Base-by-base conservation (phyloP, 2,113 vertebrate species). In the Lasiurus cinereus region DNA sequence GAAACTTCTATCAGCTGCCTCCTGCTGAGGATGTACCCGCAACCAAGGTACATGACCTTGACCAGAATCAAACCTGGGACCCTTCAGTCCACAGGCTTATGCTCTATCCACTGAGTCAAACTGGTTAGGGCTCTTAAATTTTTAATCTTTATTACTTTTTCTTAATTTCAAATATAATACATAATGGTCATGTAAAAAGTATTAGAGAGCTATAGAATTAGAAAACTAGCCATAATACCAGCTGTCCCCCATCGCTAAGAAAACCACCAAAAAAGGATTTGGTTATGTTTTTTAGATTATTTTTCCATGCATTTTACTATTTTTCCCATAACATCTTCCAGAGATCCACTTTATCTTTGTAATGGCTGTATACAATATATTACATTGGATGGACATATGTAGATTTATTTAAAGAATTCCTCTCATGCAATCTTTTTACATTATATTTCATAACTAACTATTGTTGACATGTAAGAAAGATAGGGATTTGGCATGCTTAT, bases 121-220 rank as follows among this genome's bases (percentile, higher is more conserved):
- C 39, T 39, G 5, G 5, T 39, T 39, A 39, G 39, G 39, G 39
- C 39, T 39, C 39, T 80, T 74, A 46, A 15, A 59, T 67, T 69
- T 93, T 96, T 72, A 66, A 9, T 33, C 8, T 64, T 82, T 18
- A 22, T 69, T 94, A 5, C 14, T 91, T 85, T 72, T 85, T 52
- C 46, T 88, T 8, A 74, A 66, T 87, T 92, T 94, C 11, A 74
- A 76, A 70, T 56, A 48, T 74, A 83, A 83, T 74, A 54, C 11
- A 69, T 90, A 69, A 83, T 48, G 84, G 12, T 70, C 50, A 64
- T 70, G 3, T 69, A 12, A 83, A 91, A 91, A 94, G 79, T 90
- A 88, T 67, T 90, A 88, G 43, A 89, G n/a, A 92, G 69, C 48
- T 70, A 59, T 33, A 39, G 62, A 93, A 39, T 56, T 13, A 85